Evolutionary conservation across 2,888 invertebrate species (phyloP).

Genomic region (Axea sp.): DNA sequence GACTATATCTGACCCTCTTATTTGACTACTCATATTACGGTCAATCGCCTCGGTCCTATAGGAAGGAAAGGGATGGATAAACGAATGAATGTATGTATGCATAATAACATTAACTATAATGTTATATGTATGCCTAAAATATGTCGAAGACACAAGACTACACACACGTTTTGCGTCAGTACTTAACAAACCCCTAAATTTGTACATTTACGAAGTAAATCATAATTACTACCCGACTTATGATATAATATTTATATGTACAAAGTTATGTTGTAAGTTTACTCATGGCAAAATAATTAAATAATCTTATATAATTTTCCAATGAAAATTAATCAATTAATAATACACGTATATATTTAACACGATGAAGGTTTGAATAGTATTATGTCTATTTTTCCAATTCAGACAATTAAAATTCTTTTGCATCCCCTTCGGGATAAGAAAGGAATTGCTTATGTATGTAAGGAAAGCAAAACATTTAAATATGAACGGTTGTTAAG

Average conservation of each 20-base stretch:
- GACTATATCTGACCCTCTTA: slow-evolving; percentile 79
- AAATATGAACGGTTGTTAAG: slow-evolving; percentile 40
- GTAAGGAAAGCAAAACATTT: slow-evolving; percentile 17
- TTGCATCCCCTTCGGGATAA: neutral
- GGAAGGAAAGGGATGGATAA: slow-evolving; percentile 52
- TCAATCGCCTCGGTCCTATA: slow-evolving; percentile 74
- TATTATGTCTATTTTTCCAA: too few species aligned
- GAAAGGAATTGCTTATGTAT: neutral
- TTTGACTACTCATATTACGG: slow-evolving; percentile 76
- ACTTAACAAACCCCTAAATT: too few species aligned
- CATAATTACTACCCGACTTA: too few species aligned
- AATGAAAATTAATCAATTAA: too few species aligned
- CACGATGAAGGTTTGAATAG: too few species aligned
- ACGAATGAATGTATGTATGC: slow-evolving; percentile 17
- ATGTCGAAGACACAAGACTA: slow-evolving; percentile 68
- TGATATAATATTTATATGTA: too few species aligned
- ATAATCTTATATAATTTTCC: too few species aligned
- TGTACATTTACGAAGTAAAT: too few species aligned
- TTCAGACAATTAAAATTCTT: neutral
- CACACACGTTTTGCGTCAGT: neutral
- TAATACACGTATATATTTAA: too few species aligned
- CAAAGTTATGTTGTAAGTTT: too few species aligned
- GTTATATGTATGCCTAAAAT: slow-evolving; percentile 66
- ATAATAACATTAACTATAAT: slow-evolving; percentile 30
- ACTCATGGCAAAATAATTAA: too few species aligned